Evolutionary conservation across 2,113 vertebrate genomes (phyloP).

Genomic region (Steatornis caripensis): DNA sequence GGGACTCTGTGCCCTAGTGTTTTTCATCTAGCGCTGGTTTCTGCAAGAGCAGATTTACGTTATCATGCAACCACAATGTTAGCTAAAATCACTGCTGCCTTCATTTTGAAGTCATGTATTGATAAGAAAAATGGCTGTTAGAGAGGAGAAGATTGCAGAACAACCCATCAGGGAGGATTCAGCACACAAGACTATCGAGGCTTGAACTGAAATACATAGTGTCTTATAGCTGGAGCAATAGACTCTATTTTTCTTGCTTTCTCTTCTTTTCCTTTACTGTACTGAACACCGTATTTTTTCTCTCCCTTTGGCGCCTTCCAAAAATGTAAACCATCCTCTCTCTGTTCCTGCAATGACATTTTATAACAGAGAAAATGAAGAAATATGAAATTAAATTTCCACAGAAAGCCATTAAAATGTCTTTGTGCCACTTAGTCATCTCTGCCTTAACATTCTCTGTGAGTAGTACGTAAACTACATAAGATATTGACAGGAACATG

Average conservation of each 20-base stretch:
- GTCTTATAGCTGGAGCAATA: background rate
- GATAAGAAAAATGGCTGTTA: slow-evolving; percentile 15
- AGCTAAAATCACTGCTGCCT: slow-evolving; percentile 20
- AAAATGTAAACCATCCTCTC: slow-evolving; percentile 20
- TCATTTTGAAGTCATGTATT: background rate
- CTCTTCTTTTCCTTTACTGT: slow-evolving; percentile 14
- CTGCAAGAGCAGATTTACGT: background rate
- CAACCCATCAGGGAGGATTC: slow-evolving; percentile 23
- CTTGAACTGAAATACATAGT: slow-evolving; percentile 45
- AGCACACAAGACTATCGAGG: background rate
- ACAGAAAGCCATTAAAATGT: slow-evolving; percentile 5
- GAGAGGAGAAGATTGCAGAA: slow-evolving; percentile 22
- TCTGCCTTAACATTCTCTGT: background rate
- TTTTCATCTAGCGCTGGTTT: background rate
- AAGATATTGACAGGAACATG: background rate
- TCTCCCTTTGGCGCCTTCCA: background rate
- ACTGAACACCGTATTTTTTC: background rate
- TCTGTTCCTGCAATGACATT: background rate
- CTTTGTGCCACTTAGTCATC: background rate
- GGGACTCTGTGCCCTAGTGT: background rate
- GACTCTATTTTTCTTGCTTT: slow-evolving; percentile 16
- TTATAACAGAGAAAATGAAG: background rate
- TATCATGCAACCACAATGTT: background rate
- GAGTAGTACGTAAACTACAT: background rate
- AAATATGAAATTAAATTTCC: slow-evolving; percentile 2